Conservation (phyloP, 1,140 invertebrate species). For the Saccostrea glomerata region DNA sequence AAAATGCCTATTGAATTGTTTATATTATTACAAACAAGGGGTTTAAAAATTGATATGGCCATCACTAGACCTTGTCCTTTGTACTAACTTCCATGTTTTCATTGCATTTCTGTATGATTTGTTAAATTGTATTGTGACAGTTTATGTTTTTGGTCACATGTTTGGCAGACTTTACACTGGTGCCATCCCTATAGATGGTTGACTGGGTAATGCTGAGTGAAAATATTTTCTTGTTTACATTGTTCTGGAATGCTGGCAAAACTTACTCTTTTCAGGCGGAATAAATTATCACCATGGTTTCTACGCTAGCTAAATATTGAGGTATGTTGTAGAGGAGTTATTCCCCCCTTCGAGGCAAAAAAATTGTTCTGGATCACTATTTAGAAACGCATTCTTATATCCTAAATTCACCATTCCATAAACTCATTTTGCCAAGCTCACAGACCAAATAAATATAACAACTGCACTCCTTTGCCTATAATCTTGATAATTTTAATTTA, state of each 20-base stretch:
- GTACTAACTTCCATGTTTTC: neutral
- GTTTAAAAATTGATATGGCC: too few relatives aligned
- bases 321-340: slow-evolving; percentile 40
- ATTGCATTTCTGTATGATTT: neutral
- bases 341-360: slow-evolving; percentile 12
- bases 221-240: neutral
- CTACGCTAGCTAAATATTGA: slow-evolving; percentile 42
- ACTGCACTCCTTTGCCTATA: slow-evolving; percentile 10
- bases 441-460: neutral
- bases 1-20: too few relatives aligned
- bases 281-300: slow-evolving; percentile 40
- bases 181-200: neutral
- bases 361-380: neutral
- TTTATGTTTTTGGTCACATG: neutral
- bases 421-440: neutral
- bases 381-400: neutral
- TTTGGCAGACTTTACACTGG: neutral
- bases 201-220: neutral
- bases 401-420: neutral
- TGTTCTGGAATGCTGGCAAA: slow-evolving; percentile 18
- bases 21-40: too few relatives aligned
- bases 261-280: slow-evolving; percentile 42
- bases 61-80: neutral
- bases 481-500: neutral
- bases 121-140: neutral